A percentile compares a stretch with the other conserved stretches of the same genome.
Conservation (phyloP, 2,888 invertebrate species). For the Drosophila eohydei region DNA sequence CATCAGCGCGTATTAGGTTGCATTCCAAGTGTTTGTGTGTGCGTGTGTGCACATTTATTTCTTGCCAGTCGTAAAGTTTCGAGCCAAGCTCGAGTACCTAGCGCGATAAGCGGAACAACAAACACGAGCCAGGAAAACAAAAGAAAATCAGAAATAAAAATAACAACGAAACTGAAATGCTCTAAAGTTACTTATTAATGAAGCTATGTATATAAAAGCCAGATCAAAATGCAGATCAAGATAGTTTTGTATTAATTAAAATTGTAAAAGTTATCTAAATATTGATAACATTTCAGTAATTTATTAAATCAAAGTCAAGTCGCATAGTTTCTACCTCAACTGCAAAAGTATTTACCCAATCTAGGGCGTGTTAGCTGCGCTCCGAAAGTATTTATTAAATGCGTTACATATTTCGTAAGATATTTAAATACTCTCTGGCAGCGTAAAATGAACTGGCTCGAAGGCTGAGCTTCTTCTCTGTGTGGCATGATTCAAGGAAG, state of each 20-base stretch:
- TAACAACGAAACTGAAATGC: not conserved
- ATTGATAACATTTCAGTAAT: not conserved
- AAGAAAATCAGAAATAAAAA: not conserved
- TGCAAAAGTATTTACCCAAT: not conserved
- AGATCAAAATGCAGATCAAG: not conserved
- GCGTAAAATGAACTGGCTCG: constrained; percentile 29
- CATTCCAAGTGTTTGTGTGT: constrained; percentile 38
- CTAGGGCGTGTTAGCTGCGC: not conserved
- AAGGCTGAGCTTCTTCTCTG: constrained; percentile 33
- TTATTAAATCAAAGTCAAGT: not conserved
- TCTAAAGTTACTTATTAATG: not conserved
- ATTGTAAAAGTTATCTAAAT: not conserved
- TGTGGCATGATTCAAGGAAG: constrained; percentile 6
- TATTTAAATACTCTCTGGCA: not conserved
- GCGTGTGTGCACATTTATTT: constrained; percentile 17
- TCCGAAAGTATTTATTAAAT: not conserved
- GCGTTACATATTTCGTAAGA: not conserved
- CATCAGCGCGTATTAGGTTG: constrained; percentile 66
- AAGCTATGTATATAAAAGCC: too few species aligned
- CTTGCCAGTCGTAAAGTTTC: constrained; percentile 59
- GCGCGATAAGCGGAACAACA: constrained; percentile 58
- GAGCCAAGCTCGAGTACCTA: constrained; percentile 43
- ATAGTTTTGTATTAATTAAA: not conserved
- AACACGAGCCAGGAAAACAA: constrained; percentile 21
- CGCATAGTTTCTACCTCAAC: not conserved